Evolutionary conservation across 2,888 invertebrate species (phyloP).

Genomic region (Drosophila acutilabella): DNA sequence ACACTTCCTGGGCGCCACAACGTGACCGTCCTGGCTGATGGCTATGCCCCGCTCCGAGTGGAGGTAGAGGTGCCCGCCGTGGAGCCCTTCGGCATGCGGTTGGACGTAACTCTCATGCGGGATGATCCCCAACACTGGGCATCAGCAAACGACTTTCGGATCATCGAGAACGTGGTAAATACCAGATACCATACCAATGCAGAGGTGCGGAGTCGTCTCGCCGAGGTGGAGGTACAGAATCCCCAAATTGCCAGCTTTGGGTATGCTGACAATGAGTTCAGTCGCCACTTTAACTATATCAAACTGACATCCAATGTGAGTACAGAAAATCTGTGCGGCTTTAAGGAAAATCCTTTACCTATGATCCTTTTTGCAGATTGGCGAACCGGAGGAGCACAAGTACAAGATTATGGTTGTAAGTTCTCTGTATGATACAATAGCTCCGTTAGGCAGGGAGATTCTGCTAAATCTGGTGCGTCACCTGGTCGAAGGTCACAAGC

Average conservation of each 20-base stretch:
- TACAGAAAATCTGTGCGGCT: constrained; percentile 14
- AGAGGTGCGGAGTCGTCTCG: constrained; percentile 88
- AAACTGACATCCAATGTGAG: constrained; percentile 90
- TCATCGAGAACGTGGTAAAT: constrained; percentile 88
- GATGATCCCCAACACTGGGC: constrained; percentile 94
- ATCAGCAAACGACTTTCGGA: constrained; percentile 91
- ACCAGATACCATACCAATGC: constrained; percentile 88
- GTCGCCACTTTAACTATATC: constrained; percentile 89
- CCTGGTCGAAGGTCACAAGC: constrained; percentile 89
- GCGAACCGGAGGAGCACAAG: constrained; percentile 92
- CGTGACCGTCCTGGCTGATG: constrained; percentile 90
- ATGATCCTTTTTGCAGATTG: constrained; percentile 86
- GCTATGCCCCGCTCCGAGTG: constrained; percentile 86
- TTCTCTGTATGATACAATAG: constrained; percentile 90
- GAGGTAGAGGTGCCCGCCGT: constrained; percentile 86
- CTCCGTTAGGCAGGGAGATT: constrained; percentile 94
- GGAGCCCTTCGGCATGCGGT: constrained; percentile 86
- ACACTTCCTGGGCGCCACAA: constrained; percentile 94
- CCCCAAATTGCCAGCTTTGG: constrained; percentile 89
- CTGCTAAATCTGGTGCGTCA: constrained; percentile 93
- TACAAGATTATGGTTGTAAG: constrained; percentile 94
- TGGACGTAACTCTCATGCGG: constrained; percentile 93
- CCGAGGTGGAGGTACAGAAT: constrained; percentile 89
- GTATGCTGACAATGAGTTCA: constrained; percentile 89
- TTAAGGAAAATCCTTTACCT: not conserved